These are phyloP conservation scores for Cylloceria caligata DNA, from an alignment of 2,888 invertebrate genomes.

Conservation along the genomic window DNA sequence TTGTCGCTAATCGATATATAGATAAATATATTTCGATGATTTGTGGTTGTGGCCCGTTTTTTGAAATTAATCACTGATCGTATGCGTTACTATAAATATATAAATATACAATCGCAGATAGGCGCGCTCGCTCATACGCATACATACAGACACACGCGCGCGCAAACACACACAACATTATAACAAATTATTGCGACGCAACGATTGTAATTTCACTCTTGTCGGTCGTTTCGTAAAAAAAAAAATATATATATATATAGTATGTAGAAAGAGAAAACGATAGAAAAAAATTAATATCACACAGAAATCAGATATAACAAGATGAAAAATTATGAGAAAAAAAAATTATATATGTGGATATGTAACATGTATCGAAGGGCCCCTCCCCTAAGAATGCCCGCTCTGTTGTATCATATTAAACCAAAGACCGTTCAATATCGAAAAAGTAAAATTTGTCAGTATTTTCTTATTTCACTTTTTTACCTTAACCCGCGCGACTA, in stretches of 20 bases:
- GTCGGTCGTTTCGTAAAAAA: slow-evolving; percentile 53
- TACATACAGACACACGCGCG: not conserved
- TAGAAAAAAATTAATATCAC: slow-evolving; percentile 9
- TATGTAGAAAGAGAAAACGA: slow-evolving; percentile 42
- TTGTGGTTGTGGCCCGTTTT: slow-evolving; percentile 34
- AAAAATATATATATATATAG: slow-evolving; percentile 55
- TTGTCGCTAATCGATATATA: slow-evolving; percentile 31
- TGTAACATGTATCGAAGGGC: slow-evolving; percentile 71
- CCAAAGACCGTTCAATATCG: slow-evolving; percentile 82
- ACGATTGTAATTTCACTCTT: slow-evolving; percentile 58
- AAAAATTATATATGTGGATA: slow-evolving; percentile 71
- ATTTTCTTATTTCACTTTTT: slow-evolving; percentile 38
- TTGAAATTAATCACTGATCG: slow-evolving; percentile 39
- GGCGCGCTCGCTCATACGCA: slow-evolving; percentile 11
- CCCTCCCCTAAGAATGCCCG: slow-evolving; percentile 66
- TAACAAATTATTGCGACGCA: slow-evolving; percentile 56
- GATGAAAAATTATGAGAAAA: slow-evolving; percentile 20
- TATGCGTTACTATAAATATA: slow-evolving; percentile 38
- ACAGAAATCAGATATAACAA: slow-evolving; percentile 29
- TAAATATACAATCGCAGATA: slow-evolving; percentile 6
- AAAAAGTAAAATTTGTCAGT: slow-evolving; percentile 48
- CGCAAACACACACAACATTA: slow-evolving; percentile 41
- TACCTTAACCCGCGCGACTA: slow-evolving; percentile 31
- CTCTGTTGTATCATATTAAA: slow-evolving; percentile 83
- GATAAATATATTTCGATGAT: slow-evolving; percentile 22